phyloP scores from a whole-genome alignment of 2,113 vertebrate species.

The Brachyistius frenatus region DNA sequence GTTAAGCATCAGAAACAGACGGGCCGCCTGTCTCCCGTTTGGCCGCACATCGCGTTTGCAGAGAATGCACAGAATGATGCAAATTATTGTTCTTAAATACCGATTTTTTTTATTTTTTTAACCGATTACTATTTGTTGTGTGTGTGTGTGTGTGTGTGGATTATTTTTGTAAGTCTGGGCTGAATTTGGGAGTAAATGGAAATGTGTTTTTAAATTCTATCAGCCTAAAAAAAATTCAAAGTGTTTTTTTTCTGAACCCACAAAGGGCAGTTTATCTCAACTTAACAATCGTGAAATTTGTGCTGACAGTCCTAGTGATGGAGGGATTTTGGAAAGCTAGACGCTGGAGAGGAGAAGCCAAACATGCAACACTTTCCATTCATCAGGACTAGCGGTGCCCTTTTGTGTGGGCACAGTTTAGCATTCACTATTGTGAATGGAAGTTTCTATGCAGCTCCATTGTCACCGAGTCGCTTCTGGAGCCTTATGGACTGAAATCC shows the following conservation, averaged over 20 bases:
- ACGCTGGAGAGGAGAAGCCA: conserved; percentile 31
- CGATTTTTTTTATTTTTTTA: neutral
- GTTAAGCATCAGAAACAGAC: conserved; percentile 64
- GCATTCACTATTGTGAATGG: conserved; percentile 64
- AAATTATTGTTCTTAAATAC: neutral
- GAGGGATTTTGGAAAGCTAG: neutral
- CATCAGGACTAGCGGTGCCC: conserved; percentile 56
- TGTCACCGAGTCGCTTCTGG: conserved; percentile 73
- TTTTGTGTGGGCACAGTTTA: conserved; percentile 75
- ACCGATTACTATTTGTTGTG: neutral
- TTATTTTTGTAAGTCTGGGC: neutral
- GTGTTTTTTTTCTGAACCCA: neutral
- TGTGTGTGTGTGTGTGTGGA: neutral
- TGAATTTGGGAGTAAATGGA: neutral
- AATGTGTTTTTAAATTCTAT: too few species aligned
- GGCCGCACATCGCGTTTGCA: neutral
- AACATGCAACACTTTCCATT: conserved; percentile 72
- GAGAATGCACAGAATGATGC: neutral
- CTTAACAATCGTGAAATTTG: neutral
- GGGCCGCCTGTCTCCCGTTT: conserved; percentile 58
- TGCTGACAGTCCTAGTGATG: neutral
- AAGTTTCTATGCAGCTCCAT: conserved; percentile 72
- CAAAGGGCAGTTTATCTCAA: neutral
- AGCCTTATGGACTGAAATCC: conserved; percentile 69
- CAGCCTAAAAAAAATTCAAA: too few species aligned